Conservation (phyloP, 2,888 invertebrate species). For the Cryptus armator region DNA sequence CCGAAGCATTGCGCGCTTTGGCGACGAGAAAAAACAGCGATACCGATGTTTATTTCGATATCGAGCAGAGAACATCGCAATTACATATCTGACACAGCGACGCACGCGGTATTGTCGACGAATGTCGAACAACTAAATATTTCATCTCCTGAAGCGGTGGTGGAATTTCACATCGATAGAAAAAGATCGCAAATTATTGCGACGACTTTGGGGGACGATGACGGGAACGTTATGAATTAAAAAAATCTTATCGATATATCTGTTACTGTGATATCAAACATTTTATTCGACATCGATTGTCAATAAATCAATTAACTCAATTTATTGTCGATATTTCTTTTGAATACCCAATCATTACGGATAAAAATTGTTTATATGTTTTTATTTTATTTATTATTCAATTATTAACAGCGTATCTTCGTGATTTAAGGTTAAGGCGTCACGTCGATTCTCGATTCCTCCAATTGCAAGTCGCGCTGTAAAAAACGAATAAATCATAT, state of each 20-base stretch:
- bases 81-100: not conserved
- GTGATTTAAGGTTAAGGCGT: not conserved
- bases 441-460: conserved; percentile 58
- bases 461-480: conserved; percentile 59
- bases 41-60: conserved; percentile 30
- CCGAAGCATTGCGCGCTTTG: conserved; percentile 21
- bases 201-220: not conserved
- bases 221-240: not conserved
- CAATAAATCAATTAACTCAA: not conserved
- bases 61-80: conserved; percentile 1
- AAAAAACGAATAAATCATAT: conserved; percentile 23
- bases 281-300: not conserved
- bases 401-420: not conserved
- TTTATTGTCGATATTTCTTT: not conserved
- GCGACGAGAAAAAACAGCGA: conserved; percentile 17
- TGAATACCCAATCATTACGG: not conserved
- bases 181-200: not conserved
- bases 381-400: not conserved
- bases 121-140: not conserved
- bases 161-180: not conserved
- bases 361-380: not conserved
- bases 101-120: not conserved
- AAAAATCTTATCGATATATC: not conserved
- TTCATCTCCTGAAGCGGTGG: not conserved
- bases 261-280: not conserved